These are phyloP conservation scores for Rostratula benghalensis DNA, from an alignment of 2,113 vertebrate genomes.

Conservation along the genomic window DNA sequence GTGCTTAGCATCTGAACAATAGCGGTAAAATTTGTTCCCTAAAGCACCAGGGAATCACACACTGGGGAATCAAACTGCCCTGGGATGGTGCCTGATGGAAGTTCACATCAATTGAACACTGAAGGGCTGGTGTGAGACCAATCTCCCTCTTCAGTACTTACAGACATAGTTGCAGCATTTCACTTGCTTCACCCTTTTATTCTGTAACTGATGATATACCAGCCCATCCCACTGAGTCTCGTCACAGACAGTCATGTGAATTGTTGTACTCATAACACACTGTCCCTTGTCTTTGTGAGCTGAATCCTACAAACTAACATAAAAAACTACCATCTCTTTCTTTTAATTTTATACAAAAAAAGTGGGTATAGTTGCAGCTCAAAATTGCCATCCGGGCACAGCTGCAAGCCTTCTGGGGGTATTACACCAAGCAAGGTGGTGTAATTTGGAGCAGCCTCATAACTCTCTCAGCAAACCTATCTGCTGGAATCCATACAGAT, in stretches of 20 bases:
- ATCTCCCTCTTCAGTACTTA: neutral
- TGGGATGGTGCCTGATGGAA: neutral
- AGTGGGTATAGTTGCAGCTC: neutral
- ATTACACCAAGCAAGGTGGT: neutral
- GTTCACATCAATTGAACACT: fast-evolving
- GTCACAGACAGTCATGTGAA: neutral
- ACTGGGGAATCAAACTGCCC: neutral
- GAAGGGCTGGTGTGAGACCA: neutral
- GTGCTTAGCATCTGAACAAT: neutral
- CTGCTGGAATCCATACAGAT: neutral
- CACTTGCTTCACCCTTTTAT: neutral
- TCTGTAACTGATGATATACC: neutral
- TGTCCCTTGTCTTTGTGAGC: neutral
- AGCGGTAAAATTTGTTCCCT: neutral
- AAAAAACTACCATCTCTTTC: neutral
- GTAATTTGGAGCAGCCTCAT: neutral
- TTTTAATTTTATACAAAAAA: neutral
- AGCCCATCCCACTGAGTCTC: neutral
- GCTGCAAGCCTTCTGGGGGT: neutral
- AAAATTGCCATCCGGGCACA: neutral
- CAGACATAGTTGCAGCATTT: neutral
- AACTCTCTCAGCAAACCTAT: neutral
- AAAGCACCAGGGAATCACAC: neutral
- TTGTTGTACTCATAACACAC: neutral
- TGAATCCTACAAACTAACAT: neutral